Evolutionary conservation across 2,888 invertebrate genomes (phyloP), one percentile per base, ranked within the genome.

Genomic region (Hydrotaea diabolus): DNA sequence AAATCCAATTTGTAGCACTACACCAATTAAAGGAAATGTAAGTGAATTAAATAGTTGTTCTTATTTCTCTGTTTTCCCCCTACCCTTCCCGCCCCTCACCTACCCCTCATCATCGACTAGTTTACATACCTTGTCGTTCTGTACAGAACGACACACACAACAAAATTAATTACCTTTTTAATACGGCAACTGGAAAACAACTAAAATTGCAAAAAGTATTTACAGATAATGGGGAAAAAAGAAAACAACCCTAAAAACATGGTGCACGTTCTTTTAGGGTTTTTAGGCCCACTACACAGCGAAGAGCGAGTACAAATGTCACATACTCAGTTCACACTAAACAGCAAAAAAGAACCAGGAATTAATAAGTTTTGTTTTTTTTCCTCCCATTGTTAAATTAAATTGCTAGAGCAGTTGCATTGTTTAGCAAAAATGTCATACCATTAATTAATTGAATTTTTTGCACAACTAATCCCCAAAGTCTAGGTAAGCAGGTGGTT

Each of bases 11-110:
- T 85, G 76, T 69, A 85, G 79, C 55, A 82, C 85, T 69, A 82
- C 85, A 82, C 79, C 85, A 85, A 85, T 85, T 85, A 85, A 85
- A 82, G 85, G 79, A 82, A 85, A 85, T 79, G 85, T 85, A 85
- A 85, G 85, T 85, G 82, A 85, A 85, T 85, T 85, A 85, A 85
- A 82, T 82, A 85, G 77, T 77, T 62, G 69, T 69, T 36, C 31
- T 62, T 62, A n/a, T n/a, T n/a, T n/a, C 11, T 57, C 11, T 62
- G 31, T 31, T 31, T 31, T 39, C 31, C n/a, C 21, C 17, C 39
- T 64, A 39, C n/a, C n/a, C 66, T 39, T 36, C 17, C 43, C 23
- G 8, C 43, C 11, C 31, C 9, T 43, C 2, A 0, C 69, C 23
- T 23, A 46, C 2, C 43, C 43, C 19, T 13, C 17, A 31, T 8